Evolutionary conservation across 2,113 vertebrate genomes (phyloP), one percentile per base, ranked within the genome.

Genomic region (Theropithecus gelada): DNA sequence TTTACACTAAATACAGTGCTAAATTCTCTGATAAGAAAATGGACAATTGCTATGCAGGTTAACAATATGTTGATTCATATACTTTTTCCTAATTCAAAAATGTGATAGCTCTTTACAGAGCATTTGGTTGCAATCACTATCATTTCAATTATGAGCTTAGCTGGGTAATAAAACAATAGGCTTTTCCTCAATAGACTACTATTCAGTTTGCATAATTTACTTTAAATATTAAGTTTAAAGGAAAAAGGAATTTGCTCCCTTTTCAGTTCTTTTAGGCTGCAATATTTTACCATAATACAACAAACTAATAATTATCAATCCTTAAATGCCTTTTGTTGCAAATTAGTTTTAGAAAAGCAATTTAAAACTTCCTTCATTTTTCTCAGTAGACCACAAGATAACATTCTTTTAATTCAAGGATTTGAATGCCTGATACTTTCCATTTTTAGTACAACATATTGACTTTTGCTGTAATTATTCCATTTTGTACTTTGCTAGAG

Each of bases 331-430:
- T 84, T 96, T 86, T 78, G 50, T 97, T 3, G 3, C 38, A 98
- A 98, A 98, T 97, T 94, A 92, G 13, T 87, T 98, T 94, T 80
- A 96, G 61, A 97, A 98, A 97, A 97, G 73, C 64, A 73, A 94
- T 98, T 97, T 97, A 76, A 82, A 90, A 85, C 5, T 88, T 61
- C 25, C 17, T 95, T 83, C 17, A 40, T 30, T 14, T 91, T 96
- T 76, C 78, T 96, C 87, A 13, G 0, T 13, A 81, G 81, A 76
- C n/a, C 57, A 13, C n/a, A 59, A 78, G 68, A 45, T 96, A 72
- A 87, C 68, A 96, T 80, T 89, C 6, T 98, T 93, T 86, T 96
- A 79, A 94, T 97, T 97, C 0, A 32, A 16, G 40, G 3, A 80
- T 14, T 88, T 2, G 6, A 92, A 82, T 6, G 73, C 27, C 72